Evolutionary conservation across 2,888 invertebrate genomes (phyloP), one percentile per base, ranked within the genome.

Genomic region (Abrostola triplasia): DNA sequence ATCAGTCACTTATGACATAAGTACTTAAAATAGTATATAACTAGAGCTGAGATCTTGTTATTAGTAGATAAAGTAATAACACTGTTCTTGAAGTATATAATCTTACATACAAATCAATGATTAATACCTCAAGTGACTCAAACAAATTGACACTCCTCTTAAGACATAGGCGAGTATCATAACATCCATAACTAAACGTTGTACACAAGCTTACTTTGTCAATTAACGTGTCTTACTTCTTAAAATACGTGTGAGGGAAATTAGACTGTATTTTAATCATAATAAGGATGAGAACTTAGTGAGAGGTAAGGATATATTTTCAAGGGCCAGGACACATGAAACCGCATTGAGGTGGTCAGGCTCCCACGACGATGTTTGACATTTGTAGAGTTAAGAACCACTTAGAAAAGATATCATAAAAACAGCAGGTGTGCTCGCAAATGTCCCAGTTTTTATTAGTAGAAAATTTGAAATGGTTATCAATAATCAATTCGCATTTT

Each of bases 311-410:
- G 12, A 5, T 36, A 49, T 38, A 49, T 67, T 63, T 65, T 83
- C 74, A 81, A 84, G 80, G 65, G 73, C 64, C 71, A 82, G 84
- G 86, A 81, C 83, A 88, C 84, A 90, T 81, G 87, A 84, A 80
- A 85, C 77, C 54, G 66, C 81, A 85, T 91, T 91, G 91, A 89
- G 90, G 81, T 88, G 90, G 89, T 90, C 89, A 90, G 88, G 90
- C 88, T 92, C 92, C 92, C 92, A 92, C 91, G 92, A 87, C 82
- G 64, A 76, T 70, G 44, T 66, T 80, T 83, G 83, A 85, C 80
- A 72, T 72, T 62, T 71, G 42, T 60, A 80, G 82, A 76, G 54
- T 13, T 77, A 48, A 6, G 11, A 81, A 77, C 55, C 42, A 62
- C 50, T 52, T 69, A 76, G 74, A 79, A 53, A 12, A n/a, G 41